Base-by-base conservation (phyloP, 2,797 vertebrate species). In the Typhlichthys subterraneus region DNA sequence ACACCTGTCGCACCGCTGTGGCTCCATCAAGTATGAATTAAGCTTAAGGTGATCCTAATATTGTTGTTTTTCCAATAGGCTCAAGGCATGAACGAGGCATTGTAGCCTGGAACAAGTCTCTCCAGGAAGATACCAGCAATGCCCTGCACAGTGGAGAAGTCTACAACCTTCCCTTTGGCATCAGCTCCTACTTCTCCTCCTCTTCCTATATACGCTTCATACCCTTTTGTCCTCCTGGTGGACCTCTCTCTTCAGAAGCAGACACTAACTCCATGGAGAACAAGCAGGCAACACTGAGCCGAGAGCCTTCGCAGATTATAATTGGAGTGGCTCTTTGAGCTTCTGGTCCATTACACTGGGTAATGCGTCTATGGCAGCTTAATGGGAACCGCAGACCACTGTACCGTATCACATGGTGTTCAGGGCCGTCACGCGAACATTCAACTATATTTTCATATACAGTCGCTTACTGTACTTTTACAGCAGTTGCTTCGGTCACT, bases 1-100 rank as follows among this genome's bases (percentile, higher is more conserved):
- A 23, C 23, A 29, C 23, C 23, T 29, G 23, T 29, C 23, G 4
- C 23, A 29, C 23, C 23, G 23, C 23, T 29, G 23, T 29, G 23
- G 23, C 23, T 29, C 23, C 23, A 29, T 29, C 23, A 29, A 29
- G 23, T 29, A 29, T 29, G 23, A 29, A 29, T 38, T 7, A 38
- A 38, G 33, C 33, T 9, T 12, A 12, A 9, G 11, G 8, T 4
- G 31, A 15, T 45, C 14, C 12, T n/a, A 14, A 42, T 45, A 12
- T 11, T 48, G 53, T 14, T 31, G 7, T 12, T 2, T 71, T 47
- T 72, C 64, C 42, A 53, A 54, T 75, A 99, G 97, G 97, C 70
- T 95, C 94, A 11, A 92, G 87, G 77, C 90, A 93, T 53, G 96
- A 99, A 73, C 90, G 97, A 7, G 97, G 97, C 3, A 90, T 99